These are phyloP conservation scores for Clarias magur DNA, from an alignment of 2,113 vertebrate species.

Conservation along the genomic window DNA sequence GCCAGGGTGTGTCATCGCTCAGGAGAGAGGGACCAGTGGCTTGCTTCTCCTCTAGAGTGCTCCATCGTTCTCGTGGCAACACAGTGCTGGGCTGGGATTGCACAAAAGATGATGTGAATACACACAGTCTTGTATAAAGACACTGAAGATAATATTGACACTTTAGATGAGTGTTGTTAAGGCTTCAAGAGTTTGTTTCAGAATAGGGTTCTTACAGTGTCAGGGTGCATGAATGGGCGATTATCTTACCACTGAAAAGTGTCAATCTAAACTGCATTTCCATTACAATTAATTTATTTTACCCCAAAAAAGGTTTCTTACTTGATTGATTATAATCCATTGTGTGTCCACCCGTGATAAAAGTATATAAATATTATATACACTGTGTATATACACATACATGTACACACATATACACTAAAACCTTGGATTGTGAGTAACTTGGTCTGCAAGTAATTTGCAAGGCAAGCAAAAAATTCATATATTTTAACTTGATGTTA, in stretches of 20 bases:
- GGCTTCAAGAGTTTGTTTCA: neutral
- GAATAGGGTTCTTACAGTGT: neutral
- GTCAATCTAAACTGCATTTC: neutral
- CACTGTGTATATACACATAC: too few relatives aligned
- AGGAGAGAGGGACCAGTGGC: conserved; percentile 68
- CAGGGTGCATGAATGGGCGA: neutral
- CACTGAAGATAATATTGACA: neutral
- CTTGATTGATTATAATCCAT: neutral
- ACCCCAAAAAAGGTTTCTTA: neutral
- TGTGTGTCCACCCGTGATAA: neutral
- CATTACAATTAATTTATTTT: neutral
- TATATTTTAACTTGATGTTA: too few relatives aligned
- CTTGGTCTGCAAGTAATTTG: too few relatives aligned
- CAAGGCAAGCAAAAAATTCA: neutral
- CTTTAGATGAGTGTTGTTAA: neutral
- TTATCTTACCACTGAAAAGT: neutral
- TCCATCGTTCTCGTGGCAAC: conserved; percentile 85
- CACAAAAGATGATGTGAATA: neutral
- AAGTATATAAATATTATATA: too few relatives aligned
- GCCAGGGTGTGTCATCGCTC: conserved; percentile 73
- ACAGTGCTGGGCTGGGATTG: conserved; percentile 61
- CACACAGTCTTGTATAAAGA: neutral
- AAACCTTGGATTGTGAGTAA: too few relatives aligned
- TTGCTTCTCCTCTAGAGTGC: conserved; percentile 70
- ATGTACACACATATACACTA: too few relatives aligned